Evolutionary conservation across 2,113 vertebrate genomes (phyloP), one percentile per base, ranked within the genome.

Genomic region (Paratilapia polleni): DNA sequence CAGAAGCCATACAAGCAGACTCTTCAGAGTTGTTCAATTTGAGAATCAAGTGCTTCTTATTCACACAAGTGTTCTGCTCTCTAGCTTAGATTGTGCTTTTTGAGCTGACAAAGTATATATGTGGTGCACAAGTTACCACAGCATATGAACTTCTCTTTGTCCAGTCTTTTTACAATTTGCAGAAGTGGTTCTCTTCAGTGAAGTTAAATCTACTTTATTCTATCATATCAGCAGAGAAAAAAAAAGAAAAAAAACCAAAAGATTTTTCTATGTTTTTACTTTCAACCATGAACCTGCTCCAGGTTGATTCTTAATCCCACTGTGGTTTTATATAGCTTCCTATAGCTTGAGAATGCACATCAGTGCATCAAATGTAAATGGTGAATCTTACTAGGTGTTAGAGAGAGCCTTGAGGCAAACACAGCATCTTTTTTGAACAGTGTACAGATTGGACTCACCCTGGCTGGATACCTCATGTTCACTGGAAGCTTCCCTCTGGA

Each of bases 331-430:
- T 87, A 49, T 54, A 75, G 62, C 47, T 66, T 52, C 58, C 6
- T 31, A 31, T 47, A 62, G 38, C 49, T 62, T 34, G 47, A 70
- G 66, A 82, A 79, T 82, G 78, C 34, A 66, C 78, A 87, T 77
- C 41, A 74, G 49, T 78, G 24, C 54, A 38, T 64, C 22, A 24
- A 9, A 63, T 85, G 36, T 60, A 24, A 68, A 10, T 41, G 34
- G 34, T 81, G 56, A 12, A 56, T 84, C 22, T 70, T 63, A 66
- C 56, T 59, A 57, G 62, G 60, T 77, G 57, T 77, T 54, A 6
- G 31, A 62, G 24, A 80, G 24, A 82, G 73, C 70, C 64, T 75
- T 34, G 26, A 87, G 83, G 81, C 76, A 84, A 77, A 80, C 58
- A 66, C 34, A 81, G 56, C 63, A 31, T 60, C n/a, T 78, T 66